phyloP scores from a whole-genome alignment of 2,797 vertebrate genomes.

The Mus spretus region DNA sequence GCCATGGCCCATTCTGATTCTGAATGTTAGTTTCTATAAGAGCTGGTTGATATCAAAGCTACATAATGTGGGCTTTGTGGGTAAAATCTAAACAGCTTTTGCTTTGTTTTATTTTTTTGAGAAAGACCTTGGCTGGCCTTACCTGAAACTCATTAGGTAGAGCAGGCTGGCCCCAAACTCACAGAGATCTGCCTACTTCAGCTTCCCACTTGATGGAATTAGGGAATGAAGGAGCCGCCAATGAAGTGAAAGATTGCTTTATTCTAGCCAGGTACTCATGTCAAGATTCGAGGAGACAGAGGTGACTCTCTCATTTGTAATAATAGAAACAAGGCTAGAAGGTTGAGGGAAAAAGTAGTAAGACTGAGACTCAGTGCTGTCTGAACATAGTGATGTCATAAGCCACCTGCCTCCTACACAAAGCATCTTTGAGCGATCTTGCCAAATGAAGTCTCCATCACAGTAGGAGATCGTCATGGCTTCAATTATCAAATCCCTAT shows the following conservation, averaged over 20 bases:
- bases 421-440: conserved; percentile 6
- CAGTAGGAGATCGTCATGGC: conserved; percentile 65
- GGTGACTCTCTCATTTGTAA: not conserved
- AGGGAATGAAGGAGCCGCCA: not conserved
- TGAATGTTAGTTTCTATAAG: not conserved
- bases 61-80: not conserved
- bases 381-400: not conserved
- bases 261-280: not conserved
- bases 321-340: not conserved
- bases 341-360: not conserved
- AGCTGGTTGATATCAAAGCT: not conserved
- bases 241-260: not conserved
- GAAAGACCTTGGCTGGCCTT: not conserved
- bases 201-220: not conserved
- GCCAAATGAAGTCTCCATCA: conserved; percentile 62
- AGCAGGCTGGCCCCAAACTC: not conserved
- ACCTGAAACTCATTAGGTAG: not conserved
- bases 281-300: not conserved
- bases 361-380: not conserved
- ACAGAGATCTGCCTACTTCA: not conserved
- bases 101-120: not conserved
- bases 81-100: not conserved
- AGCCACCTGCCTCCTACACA: conserved; percentile 39
- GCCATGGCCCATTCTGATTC: not conserved
- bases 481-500: conserved; percentile 73